Percentiles rank a stretch among this genome's conserved stretches.
Conservation (phyloP, 1,140 invertebrate genomes). For the Magallana gigas region DNA sequence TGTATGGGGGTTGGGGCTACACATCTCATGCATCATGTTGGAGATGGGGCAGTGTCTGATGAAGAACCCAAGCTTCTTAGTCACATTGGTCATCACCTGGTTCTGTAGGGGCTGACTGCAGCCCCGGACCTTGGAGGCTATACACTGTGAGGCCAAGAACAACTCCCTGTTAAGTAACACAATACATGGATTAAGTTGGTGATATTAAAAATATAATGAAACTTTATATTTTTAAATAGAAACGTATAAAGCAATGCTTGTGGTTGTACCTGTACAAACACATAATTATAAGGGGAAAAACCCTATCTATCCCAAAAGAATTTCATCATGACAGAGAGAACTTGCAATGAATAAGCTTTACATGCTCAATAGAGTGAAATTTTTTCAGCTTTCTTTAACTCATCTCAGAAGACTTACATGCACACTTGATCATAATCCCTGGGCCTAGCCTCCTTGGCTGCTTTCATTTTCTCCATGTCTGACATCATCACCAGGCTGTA, state of each 20-base stretch:
- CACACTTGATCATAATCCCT: slow-evolving; percentile 19
- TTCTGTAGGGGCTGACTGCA: neutral
- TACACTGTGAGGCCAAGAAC: neutral
- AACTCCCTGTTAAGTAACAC: neutral
- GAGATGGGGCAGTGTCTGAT: slow-evolving; percentile 5
- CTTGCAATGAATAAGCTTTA: too few relatives aligned
- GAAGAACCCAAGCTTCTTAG: slow-evolving; percentile 3
- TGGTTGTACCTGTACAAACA: too few relatives aligned
- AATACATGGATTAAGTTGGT: too few relatives aligned
- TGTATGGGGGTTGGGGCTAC: neutral
- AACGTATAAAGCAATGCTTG: too few relatives aligned
- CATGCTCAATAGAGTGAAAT: too few relatives aligned
- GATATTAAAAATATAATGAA: too few relatives aligned
- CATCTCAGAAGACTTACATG: neutral
- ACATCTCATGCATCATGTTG: slow-evolving; percentile 35
- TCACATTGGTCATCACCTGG: neutral
- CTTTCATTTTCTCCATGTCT: slow-evolving; percentile 20
- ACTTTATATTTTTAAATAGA: too few relatives aligned
- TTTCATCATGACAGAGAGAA: too few relatives aligned
- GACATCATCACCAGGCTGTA: neutral
- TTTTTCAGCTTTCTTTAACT: too few relatives aligned
- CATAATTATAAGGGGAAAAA: too few relatives aligned
- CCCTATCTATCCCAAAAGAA: too few relatives aligned
- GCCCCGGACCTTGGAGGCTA: neutral
- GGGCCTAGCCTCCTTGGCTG: neutral